Conservation (phyloP, 2,888 invertebrate species). For the Miltochrista miniata region DNA sequence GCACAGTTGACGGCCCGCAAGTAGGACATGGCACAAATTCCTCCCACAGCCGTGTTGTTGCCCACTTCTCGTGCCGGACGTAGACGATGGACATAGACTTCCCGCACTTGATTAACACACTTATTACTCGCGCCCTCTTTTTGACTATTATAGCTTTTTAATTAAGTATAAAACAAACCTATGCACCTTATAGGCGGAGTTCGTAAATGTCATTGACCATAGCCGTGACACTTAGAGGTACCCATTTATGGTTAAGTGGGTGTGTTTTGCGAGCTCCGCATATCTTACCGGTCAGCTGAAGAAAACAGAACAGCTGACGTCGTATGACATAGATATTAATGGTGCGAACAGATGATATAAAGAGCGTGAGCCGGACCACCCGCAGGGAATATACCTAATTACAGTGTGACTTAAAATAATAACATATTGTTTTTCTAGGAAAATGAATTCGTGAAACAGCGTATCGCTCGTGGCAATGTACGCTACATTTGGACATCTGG, state of each 20-base stretch:
- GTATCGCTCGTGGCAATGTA: slow-evolving; percentile 90
- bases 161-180: not conserved
- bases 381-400: too few species aligned
- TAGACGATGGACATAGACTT: slow-evolving; percentile 58
- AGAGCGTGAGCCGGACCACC: not conserved
- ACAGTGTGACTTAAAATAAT: too few species aligned
- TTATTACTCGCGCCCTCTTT: slow-evolving; percentile 28
- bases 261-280: slow-evolving; percentile 26
- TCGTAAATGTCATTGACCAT: slow-evolving; percentile 41
- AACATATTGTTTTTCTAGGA: slow-evolving; percentile 71
- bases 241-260: slow-evolving; percentile 32
- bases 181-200: not conserved
- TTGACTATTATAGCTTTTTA: not conserved
- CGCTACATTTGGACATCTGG: slow-evolving; percentile 96
- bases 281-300: slow-evolving; percentile 13
- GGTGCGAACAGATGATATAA: slow-evolving; percentile 3
- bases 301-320: slow-evolving; percentile 15
- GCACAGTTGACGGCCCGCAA: slow-evolving; percentile 46
- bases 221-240: slow-evolving; percentile 45
- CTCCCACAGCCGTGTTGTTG: slow-evolving; percentile 62
- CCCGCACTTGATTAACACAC: slow-evolving; percentile 49
- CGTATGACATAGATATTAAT: slow-evolving; percentile 12
- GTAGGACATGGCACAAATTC: slow-evolving; percentile 75
- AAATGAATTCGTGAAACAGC: slow-evolving; percentile 95
- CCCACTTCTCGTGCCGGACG: slow-evolving; percentile 70